Conservation (phyloP, 2,113 vertebrate genomes). For the Entomyzon cyanotis region DNA sequence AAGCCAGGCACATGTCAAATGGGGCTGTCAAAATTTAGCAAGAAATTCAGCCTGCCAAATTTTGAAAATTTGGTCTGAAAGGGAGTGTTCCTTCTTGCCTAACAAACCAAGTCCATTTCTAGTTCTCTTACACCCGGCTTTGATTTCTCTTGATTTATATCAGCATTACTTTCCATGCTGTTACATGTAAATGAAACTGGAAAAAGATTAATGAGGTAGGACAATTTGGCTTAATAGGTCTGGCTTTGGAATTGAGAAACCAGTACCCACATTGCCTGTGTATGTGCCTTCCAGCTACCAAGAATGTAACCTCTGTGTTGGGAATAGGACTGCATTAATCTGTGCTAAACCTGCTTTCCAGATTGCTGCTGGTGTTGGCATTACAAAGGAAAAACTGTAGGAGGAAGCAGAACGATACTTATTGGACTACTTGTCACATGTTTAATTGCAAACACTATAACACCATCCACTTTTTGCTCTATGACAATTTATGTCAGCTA, state of each 20-base stretch:
- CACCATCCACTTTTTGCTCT: background rate
- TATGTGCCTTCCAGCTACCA: background rate
- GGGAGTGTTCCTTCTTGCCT: background rate
- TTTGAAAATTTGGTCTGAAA: background rate
- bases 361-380: background rate
- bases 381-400: background rate
- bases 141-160: background rate
- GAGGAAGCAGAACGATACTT: background rate
- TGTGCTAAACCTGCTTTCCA: background rate
- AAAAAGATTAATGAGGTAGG: background rate
- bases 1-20: background rate
- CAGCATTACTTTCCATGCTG: background rate
- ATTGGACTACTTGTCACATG: background rate
- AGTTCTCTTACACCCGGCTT: background rate
- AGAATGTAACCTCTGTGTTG: background rate
- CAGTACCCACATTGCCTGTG: background rate
- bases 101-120: background rate
- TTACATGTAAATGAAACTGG: background rate
- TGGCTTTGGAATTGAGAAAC: background rate
- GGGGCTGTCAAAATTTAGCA: background rate
- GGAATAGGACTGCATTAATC: background rate
- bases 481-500: background rate
- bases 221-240: background rate
- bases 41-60: background rate
- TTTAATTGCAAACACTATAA: background rate